Conservation (phyloP, 2,888 invertebrate genomes). For the Siphlonurus alternatus region DNA sequence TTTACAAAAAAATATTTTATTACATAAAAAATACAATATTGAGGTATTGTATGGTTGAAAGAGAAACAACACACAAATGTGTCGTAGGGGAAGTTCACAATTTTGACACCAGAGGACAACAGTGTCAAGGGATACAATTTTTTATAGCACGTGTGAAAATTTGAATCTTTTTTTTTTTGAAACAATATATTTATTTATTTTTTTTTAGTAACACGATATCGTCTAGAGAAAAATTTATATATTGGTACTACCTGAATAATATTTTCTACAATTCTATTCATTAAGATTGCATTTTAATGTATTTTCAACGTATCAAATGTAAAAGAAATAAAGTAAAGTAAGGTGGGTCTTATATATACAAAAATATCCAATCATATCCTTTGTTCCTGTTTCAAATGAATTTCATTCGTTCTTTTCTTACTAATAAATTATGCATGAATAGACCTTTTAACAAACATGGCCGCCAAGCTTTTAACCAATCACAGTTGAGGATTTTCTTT, state of each 20-base stretch:
- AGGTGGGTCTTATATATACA: neutral
- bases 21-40: too few species aligned
- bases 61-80: too few species aligned
- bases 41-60: too few species aligned
- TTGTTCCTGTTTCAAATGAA: neutral
- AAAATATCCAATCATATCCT: neutral
- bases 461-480: neutral
- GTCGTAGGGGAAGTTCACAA: too few species aligned
- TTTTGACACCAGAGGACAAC: neutral
- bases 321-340: neutral
- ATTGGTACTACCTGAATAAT: neutral
- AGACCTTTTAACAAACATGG: neutral
- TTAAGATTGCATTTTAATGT: neutral
- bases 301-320: neutral
- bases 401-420: neutral
- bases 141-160: neutral
- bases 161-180: neutral
- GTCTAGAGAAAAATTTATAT: neutral
- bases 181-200: neutral
- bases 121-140: neutral
- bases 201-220: neutral
- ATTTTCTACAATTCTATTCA: neutral
- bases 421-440: slow-evolving; percentile 3
- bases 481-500: neutral
- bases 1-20: too few species aligned